A percentile compares a stretch with the other conserved stretches of the same genome.
These are phyloP conservation scores for Eurytoma adleriae DNA, from an alignment of 2,888 invertebrate species.

Conservation along the genomic window DNA sequence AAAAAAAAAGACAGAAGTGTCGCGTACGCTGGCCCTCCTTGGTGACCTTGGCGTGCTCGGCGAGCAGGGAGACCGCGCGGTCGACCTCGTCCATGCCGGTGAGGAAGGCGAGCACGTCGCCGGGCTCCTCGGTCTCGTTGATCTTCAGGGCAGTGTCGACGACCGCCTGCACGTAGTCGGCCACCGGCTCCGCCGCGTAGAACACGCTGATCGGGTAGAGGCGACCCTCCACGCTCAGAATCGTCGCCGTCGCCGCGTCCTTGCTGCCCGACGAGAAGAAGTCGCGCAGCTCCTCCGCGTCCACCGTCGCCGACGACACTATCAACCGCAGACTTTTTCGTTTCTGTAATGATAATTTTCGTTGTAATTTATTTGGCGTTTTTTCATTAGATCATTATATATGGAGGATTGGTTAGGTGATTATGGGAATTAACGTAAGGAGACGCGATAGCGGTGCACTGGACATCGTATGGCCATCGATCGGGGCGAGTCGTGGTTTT, in stretches of 20 bases:
- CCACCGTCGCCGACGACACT: conserved; percentile 96
- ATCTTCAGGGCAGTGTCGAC: conserved; percentile 94
- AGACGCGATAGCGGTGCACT: no score
- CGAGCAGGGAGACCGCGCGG: conserved; percentile 82
- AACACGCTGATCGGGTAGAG: conserved; percentile 91
- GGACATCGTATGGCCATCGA: no score
- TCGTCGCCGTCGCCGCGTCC: conserved; percentile 83
- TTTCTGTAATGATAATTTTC: conserved; percentile 78
- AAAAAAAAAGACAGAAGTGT: no score
- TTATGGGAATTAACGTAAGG: no score
- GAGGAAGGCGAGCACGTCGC: conserved; percentile 94
- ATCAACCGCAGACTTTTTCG: conserved; percentile 89
- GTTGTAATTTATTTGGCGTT: no score
- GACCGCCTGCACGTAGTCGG: conserved; percentile 92
- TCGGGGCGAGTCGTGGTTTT: no score
- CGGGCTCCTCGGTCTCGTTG: conserved; percentile 87
- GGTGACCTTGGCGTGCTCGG: conserved; percentile 80
- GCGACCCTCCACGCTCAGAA: conserved; percentile 92
- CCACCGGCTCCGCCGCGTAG: conserved; percentile 88
- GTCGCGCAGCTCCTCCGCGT: conserved; percentile 89
- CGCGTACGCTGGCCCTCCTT: conserved; percentile 75
- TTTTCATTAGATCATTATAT: no score
- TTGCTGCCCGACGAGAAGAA: conserved; percentile 82
- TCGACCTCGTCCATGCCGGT: conserved; percentile 97
- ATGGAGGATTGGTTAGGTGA: no score